Percentiles rank a stretch among this genome's conserved stretches.
These are phyloP conservation scores for Acanthornis magna DNA, from an alignment of 2,797 vertebrate species.

Conservation along the genomic window DNA sequence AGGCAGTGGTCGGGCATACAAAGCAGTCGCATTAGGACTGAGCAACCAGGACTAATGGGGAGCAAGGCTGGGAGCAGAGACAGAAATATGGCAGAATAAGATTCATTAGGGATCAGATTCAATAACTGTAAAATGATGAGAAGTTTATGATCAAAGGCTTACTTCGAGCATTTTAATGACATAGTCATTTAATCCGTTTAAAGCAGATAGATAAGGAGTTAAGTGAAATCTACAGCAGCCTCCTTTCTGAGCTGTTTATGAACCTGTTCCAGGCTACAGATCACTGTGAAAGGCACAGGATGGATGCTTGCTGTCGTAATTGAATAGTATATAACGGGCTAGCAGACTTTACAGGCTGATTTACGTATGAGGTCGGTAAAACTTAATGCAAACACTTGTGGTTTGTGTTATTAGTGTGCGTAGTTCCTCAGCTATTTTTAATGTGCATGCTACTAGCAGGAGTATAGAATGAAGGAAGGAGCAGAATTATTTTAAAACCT, in stretches of 20 bases:
- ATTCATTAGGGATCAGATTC: slow-evolving; percentile 57
- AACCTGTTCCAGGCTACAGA: slow-evolving; percentile 19
- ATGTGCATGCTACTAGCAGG: background rate
- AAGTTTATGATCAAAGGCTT: slow-evolving; percentile 53
- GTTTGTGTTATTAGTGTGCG: background rate
- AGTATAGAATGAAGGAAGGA: background rate
- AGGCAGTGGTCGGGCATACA: slow-evolving; percentile 34
- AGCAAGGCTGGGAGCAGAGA: slow-evolving; percentile 5
- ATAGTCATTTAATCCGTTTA: slow-evolving; percentile 28
- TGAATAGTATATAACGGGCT: background rate
- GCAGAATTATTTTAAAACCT: background rate
- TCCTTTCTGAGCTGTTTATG: slow-evolving; percentile 21
- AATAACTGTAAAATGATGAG: slow-evolving; percentile 55
- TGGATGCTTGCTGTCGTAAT: background rate
- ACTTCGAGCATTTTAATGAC: slow-evolving; percentile 52
- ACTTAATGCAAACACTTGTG: background rate
- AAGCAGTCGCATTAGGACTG: background rate
- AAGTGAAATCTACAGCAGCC: slow-evolving; percentile 24
- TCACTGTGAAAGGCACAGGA: background rate
- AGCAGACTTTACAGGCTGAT: background rate
- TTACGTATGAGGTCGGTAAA: background rate
- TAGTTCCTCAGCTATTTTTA: background rate
- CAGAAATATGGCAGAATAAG: slow-evolving; percentile 43
- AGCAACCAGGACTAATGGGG: slow-evolving; percentile 18
- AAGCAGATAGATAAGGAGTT: slow-evolving; percentile 57